phyloP scores from a whole-genome alignment of 2,888 invertebrate genomes.

The Temnothorax unifasciatus region DNA sequence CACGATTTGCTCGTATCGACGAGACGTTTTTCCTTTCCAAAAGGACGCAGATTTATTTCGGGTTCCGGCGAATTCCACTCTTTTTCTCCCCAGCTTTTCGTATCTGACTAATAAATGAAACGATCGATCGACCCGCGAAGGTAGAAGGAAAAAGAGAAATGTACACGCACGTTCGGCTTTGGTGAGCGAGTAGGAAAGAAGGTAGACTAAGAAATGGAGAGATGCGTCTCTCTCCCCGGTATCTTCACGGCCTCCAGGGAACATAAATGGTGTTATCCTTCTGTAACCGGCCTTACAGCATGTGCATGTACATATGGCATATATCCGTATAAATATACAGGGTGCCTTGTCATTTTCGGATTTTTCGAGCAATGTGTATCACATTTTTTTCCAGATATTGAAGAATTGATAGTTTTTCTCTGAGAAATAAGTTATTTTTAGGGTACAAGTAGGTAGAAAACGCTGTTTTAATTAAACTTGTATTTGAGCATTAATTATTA shows the following conservation, averaged over 20 bases:
- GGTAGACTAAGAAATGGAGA: constrained; percentile 53
- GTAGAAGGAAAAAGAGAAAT: constrained; percentile 40
- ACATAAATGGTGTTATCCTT: constrained; percentile 82
- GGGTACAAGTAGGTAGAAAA: neutral
- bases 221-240: constrained; percentile 73
- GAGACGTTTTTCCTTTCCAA: neutral
- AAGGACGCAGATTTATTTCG: constrained; percentile 11
- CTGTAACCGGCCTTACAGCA: constrained; percentile 67
- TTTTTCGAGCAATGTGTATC: constrained; percentile 10
- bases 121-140: constrained; percentile 68
- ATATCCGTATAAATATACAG: constrained; percentile 18
- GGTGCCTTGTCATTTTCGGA: neutral
- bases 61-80: neutral
- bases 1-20: constrained; percentile 20
- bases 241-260: constrained; percentile 82
- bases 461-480: neutral
- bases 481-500: neutral
- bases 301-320: constrained; percentile 52
- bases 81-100: constrained; percentile 41
- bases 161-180: constrained; percentile 44
- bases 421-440: neutral
- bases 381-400: neutral
- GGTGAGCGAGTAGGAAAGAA: constrained; percentile 45
- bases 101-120: constrained; percentile 67
- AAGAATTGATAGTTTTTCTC: neutral